Base-by-base conservation (phyloP, 1,140 invertebrate genomes). In the Radopholus similis region DNA sequence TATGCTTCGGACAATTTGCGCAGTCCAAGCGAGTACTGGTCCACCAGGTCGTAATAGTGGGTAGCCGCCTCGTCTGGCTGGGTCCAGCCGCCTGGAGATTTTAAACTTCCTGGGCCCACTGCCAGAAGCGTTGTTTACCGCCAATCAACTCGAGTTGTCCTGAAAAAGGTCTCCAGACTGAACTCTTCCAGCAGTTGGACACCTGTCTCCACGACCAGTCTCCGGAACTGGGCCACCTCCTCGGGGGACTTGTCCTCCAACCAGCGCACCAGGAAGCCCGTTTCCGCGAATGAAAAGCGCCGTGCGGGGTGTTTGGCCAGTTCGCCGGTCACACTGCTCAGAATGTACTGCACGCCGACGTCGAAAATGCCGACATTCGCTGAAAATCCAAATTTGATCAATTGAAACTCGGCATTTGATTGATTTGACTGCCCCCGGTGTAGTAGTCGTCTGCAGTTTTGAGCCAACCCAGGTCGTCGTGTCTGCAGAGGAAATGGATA, bases 201-300 rank as follows among this genome's bases (percentile, higher is more conserved):
- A 55, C 53, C 21, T 44, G 23, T 66, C 35, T 38, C 28, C 23
- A 35, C 38, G 58, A 26, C 54, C 66, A 82, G 74, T 77, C 68
- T 72, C 60, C 63, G 82, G 68, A 37, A 85, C 75, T 8, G 84
- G 1, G 86, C 85, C 2, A 82, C 76, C 0, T 89, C 87, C 15
- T 85, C 77, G 78, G 94, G 91, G 21, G 89, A 85, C 11, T 85
- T 35, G 44, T 68, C 54, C 57, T 74, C 77, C 89, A 91, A 95
- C 95, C 95, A 97, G 78, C 90, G 88, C 85, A 89, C 90, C 74
- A 97, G 91, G 84, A 91, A 97, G 0, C 91, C 90, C 0, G 91
- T 86, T 77, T 90, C 89, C 5, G 63, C 51, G 54, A 55, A 74
- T 5, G 59, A 68, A 55, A 66, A 67, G 2, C 65, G 37, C 64